Evolutionary conservation across 2,888 invertebrate genomes (phyloP).

Genomic region (Homarus gammarus): DNA sequence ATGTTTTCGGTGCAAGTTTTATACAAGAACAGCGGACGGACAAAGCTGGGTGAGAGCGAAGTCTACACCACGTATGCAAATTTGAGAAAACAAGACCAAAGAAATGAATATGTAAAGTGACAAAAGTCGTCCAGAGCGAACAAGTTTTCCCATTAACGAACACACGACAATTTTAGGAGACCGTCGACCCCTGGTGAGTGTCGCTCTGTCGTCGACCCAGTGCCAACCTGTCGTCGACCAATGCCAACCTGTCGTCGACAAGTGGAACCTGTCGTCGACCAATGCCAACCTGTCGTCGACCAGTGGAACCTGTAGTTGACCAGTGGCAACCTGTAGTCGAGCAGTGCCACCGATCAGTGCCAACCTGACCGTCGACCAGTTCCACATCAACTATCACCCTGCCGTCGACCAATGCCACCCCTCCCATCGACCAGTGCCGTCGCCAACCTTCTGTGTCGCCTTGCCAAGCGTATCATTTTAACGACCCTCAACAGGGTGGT

Average conservation of each 20-base stretch:
- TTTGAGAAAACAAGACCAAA: not conserved
- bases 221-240: not conserved
- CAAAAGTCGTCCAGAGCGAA: not conserved
- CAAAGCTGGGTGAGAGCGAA: not conserved
- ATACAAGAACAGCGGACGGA: too few relatives aligned
- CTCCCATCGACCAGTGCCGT: too few relatives aligned
- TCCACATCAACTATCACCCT: not conserved
- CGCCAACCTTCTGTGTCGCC: not conserved
- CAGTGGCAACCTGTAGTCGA: not conserved
- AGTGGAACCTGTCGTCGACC: not conserved
- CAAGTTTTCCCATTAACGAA: slow-evolving; percentile 13
- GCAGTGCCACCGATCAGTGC: too few relatives aligned
- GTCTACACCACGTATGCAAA: not conserved
- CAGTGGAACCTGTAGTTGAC: not conserved
- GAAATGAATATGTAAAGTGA: slow-evolving; percentile 2
- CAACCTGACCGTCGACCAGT: too few relatives aligned
- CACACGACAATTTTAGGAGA: not conserved
- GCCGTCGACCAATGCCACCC: not conserved
- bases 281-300: not conserved
- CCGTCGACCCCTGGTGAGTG: too few relatives aligned
- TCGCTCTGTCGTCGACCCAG: not conserved
- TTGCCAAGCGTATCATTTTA: too few relatives aligned
- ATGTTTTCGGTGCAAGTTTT: too few relatives aligned
- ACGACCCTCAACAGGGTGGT: too few relatives aligned
- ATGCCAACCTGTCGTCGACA: not conserved